These are phyloP conservation scores for Tichodroma muraria DNA, from an alignment of 2,113 vertebrate genomes.

Conservation along the genomic window DNA sequence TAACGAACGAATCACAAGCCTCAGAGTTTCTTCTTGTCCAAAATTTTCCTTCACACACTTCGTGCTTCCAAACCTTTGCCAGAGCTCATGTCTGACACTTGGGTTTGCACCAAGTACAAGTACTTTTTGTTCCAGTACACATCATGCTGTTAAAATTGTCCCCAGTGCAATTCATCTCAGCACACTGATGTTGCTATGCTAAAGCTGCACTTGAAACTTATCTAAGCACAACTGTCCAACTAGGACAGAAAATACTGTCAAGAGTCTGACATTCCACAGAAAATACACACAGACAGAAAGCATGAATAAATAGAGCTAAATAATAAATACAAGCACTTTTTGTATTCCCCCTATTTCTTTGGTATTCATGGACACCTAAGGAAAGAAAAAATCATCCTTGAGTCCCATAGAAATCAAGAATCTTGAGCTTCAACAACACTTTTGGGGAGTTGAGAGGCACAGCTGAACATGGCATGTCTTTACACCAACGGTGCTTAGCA, in stretches of 20 bases:
- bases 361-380: background rate
- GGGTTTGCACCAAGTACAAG: background rate
- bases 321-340: background rate
- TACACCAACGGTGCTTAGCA: background rate
- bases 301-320: background rate
- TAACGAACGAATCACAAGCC: background rate
- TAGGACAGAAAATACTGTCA: background rate
- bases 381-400: background rate
- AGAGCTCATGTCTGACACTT: fast-evolving
- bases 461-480: background rate
- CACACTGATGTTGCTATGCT: too few relatives aligned
- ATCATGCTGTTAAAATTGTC: background rate
- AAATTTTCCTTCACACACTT: background rate
- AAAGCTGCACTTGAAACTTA: background rate
- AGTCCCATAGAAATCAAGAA: background rate
- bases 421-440: background rate
- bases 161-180: background rate
- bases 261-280: background rate
- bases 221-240: background rate
- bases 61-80: background rate
- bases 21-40: background rate
- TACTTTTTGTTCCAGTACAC: background rate
- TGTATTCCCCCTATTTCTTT: background rate
- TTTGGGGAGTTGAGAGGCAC: background rate
- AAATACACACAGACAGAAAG: background rate